Evolutionary conservation across 2,888 invertebrate species (phyloP).

Genomic region (Temnothorax unifasciatus): DNA sequence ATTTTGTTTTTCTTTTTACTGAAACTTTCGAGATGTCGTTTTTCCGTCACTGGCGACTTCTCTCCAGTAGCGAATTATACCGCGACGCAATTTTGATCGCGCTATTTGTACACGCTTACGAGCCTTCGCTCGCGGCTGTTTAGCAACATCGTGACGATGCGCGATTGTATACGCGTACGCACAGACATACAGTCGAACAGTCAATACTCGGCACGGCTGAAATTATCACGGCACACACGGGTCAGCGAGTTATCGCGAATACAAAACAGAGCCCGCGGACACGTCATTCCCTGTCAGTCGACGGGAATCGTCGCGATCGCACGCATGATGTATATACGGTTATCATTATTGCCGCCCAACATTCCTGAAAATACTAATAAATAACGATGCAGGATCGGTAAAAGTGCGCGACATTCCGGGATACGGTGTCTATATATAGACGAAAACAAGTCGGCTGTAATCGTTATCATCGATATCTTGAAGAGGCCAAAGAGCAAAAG

Average conservation of each 20-base stretch:
- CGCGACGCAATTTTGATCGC: background rate
- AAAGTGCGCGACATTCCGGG: background rate
- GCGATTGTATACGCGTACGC: background rate
- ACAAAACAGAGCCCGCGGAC: constrained; percentile 48
- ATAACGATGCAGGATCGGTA: background rate
- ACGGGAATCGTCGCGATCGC: constrained; percentile 30
- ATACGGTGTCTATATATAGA: background rate
- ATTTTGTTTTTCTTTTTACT: background rate
- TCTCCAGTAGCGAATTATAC: background rate
- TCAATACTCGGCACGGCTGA: constrained; percentile 27
- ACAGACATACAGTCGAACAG: background rate
- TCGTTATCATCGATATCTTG: background rate
- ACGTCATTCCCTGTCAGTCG: constrained; percentile 46
- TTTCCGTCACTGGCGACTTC: background rate
- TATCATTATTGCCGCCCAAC: constrained; percentile 21
- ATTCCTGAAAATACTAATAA: background rate
- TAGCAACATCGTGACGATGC: constrained; percentile 28
- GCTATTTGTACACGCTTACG: background rate
- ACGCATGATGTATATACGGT: background rate
- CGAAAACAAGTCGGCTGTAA: background rate
- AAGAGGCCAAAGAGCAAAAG: background rate
- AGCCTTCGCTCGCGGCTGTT: constrained; percentile 15
- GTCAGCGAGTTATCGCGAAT: constrained; percentile 77
- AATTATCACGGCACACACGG: constrained; percentile 56
- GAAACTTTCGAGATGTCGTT: background rate